These are phyloP conservation scores for Lucifuga dentata DNA, from an alignment of 2,113 vertebrate genomes.

Conservation along the genomic window DNA sequence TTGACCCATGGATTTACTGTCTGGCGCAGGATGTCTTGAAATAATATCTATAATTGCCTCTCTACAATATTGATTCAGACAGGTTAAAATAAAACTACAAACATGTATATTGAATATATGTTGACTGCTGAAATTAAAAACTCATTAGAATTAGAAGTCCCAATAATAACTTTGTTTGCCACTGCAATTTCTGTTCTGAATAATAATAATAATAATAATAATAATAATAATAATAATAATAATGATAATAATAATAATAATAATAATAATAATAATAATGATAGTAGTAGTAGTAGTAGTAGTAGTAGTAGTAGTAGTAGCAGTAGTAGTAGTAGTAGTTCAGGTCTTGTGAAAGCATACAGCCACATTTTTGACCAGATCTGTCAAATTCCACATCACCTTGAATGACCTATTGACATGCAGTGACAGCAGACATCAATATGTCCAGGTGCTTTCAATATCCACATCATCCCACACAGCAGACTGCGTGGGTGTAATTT, in stretches of 20 bases:
- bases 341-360: conserved; percentile 44
- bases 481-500: conserved; percentile 10
- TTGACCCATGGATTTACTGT: conserved; percentile 78
- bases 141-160: conserved; percentile 77
- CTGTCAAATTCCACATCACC: conserved; percentile 56
- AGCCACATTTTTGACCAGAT: conserved; percentile 20
- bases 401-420: conserved; percentile 62
- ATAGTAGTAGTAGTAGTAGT: not conserved
- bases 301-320: not conserved
- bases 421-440: conserved; percentile 47
- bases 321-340: conserved; percentile 4
- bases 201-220: too few relatives aligned
- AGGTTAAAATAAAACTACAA: conserved; percentile 72
- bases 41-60: conserved; percentile 81
- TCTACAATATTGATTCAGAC: conserved; percentile 77
- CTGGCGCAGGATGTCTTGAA: conserved; percentile 72
- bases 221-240: too few relatives aligned
- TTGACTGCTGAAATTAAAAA: conserved; percentile 81
- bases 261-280: conserved; percentile 5
- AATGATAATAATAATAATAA: too few relatives aligned
- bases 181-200: too few relatives aligned
- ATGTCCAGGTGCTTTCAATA: conserved; percentile 38
- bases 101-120: conserved; percentile 67
- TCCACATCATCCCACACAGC: not conserved
- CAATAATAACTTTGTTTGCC: conserved; percentile 46